A percentile compares a stretch with the other conserved stretches of the same genome.
These are phyloP conservation scores for Pachycephus smyrnensis DNA, from an alignment of 2,888 invertebrate genomes.

Conservation along the genomic window DNA sequence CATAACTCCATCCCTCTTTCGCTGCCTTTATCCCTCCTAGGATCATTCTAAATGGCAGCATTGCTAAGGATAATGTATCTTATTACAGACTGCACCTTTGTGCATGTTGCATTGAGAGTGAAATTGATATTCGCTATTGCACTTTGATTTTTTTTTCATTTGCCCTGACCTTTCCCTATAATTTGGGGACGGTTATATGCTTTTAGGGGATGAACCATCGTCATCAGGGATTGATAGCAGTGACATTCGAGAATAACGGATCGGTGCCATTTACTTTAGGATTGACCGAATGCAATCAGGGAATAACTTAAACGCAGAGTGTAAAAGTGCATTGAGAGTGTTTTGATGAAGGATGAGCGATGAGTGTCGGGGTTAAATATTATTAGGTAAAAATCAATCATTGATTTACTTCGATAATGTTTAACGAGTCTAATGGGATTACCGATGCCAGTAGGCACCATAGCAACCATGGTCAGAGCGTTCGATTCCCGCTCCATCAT, in stretches of 20 bases:
- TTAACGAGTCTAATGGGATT: conserved; percentile 4
- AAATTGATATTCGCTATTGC: not conserved
- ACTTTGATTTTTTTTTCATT: not conserved
- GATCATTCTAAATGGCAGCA: not conserved
- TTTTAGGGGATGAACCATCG: not conserved
- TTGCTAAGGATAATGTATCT: not conserved
- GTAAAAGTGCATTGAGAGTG: not conserved
- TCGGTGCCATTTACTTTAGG: not conserved
- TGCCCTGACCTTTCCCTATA: not conserved
- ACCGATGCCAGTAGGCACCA: not conserved
- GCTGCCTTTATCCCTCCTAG: not conserved
- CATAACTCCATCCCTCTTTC: not conserved
- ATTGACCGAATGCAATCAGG: not conserved
- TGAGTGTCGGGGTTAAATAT: not conserved
- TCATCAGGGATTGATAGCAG: not conserved
- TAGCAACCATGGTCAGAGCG: not conserved
- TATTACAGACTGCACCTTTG: not conserved
- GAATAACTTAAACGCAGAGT: not conserved
- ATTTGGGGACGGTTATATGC: not conserved
- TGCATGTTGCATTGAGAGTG: not conserved
- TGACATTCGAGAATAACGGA: not conserved
- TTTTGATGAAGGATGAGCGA: not conserved
- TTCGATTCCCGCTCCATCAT: not conserved
- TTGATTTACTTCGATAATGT: not conserved
- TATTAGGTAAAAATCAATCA: not conserved